Percentiles rank a stretch among this genome's conserved stretches.
These are phyloP conservation scores for Crossaster papposus DNA, from an alignment of 53 echinoderm and acorn worm genomes.

Conservation along the genomic window DNA sequence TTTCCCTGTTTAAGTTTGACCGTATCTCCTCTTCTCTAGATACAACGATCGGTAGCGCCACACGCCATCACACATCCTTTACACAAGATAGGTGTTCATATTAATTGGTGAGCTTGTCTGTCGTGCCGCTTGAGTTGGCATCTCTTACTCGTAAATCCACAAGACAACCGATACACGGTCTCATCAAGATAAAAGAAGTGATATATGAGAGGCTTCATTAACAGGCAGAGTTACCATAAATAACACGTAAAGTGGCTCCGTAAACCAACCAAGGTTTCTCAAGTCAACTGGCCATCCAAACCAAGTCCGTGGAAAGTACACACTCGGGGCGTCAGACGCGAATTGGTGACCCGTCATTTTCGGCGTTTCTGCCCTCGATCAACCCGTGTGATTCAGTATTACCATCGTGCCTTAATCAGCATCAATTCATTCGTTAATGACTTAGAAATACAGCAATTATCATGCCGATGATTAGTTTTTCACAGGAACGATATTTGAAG, in stretches of 20 bases:
- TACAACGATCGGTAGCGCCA: neutral
- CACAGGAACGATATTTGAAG: neutral
- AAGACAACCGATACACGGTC: neutral
- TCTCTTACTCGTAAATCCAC: neutral
- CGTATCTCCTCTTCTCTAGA: neutral
- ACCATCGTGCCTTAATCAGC: neutral
- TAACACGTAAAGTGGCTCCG: constrained; percentile 10
- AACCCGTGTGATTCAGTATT: neutral
- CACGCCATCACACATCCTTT: neutral
- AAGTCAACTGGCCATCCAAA: neutral
- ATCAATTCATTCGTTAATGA: neutral
- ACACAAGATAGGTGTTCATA: constrained; percentile 28
- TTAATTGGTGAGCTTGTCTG: constrained; percentile 29
- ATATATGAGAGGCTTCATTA: constrained; percentile 44
- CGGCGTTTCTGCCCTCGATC: neutral
- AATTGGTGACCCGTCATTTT: constrained; percentile 9
- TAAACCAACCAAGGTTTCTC: neutral
- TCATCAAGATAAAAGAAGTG: neutral
- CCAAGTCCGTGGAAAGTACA: neutral
- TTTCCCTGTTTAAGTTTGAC: neutral
- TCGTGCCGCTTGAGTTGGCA: constrained; percentile 18
- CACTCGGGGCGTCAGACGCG: neutral
- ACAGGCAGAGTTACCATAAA: constrained; percentile 21
- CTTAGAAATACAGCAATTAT: neutral
- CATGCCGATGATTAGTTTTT: neutral